phyloP scores from a whole-genome alignment of 2,888 invertebrate species.

The Dendrolimus pini region DNA sequence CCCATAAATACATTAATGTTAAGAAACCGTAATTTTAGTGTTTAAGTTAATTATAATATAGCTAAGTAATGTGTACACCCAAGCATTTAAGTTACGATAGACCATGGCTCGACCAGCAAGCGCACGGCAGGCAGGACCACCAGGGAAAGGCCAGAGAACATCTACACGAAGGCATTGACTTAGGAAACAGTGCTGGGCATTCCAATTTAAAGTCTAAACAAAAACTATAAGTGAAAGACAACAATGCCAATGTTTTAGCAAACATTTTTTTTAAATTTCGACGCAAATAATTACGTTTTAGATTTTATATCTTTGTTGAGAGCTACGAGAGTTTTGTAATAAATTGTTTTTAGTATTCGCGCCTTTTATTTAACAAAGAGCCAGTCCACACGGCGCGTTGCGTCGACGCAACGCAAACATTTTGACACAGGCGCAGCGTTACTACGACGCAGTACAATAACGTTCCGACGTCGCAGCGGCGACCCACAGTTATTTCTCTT shows the following conservation, averaged over 20 bases:
- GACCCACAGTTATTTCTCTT: too few relatives aligned
- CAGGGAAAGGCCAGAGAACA: neutral
- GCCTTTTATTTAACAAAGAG: conserved; percentile 8
- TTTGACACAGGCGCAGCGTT: too few relatives aligned
- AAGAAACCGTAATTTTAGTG: conserved; percentile 70
- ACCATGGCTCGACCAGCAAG: conserved; percentile 20
- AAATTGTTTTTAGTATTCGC: conserved; percentile 43
- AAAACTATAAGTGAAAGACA: conserved; percentile 59
- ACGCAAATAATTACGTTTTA: conserved; percentile 38
- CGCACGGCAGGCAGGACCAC: conserved; percentile 8
- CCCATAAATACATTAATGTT: conserved; percentile 45
- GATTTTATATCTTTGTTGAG: conserved; percentile 48
- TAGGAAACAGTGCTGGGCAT: conserved; percentile 55
- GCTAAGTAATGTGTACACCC: conserved; percentile 49
- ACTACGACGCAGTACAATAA: too few relatives aligned
- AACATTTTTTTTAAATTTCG: conserved; percentile 30
- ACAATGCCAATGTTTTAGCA: conserved; percentile 32
- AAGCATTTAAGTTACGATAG: conserved; percentile 59
- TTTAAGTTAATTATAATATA: conserved; percentile 44
- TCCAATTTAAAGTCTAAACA: conserved; percentile 53
- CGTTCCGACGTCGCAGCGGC: too few relatives aligned
- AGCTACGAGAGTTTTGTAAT: conserved; percentile 59
- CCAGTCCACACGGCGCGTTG: too few relatives aligned
- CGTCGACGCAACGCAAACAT: too few relatives aligned
- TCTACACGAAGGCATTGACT: conserved; percentile 14